Percentiles rank a stretch among this genome's conserved stretches.
These are phyloP conservation scores for Drosophila limbata DNA, from an alignment of 2,888 invertebrate genomes.

Conservation along the genomic window DNA sequence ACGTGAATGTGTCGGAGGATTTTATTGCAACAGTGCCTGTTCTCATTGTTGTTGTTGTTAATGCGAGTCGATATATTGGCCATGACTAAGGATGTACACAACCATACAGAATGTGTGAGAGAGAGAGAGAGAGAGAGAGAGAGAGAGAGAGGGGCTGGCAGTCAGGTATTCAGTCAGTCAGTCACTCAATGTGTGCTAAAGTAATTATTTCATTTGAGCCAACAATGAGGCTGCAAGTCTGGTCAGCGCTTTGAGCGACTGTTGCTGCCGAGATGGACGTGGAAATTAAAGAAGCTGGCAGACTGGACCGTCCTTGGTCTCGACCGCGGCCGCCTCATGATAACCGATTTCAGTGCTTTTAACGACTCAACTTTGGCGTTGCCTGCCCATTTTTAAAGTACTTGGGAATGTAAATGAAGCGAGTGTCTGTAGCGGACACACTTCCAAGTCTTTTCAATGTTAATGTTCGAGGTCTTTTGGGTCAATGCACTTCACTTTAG, in stretches of 20 bases:
- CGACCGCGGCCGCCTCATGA: constrained; percentile 44
- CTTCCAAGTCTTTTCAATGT: constrained; percentile 28
- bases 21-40: constrained; percentile 69
- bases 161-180: constrained; percentile 48
- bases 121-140: constrained; percentile 10
- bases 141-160: constrained; percentile 16
- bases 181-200: constrained; percentile 75
- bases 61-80: constrained; percentile 81
- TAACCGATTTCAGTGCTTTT: constrained; percentile 70
- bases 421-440: constrained; percentile 62
- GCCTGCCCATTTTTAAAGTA: constrained; percentile 71
- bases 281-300: constrained; percentile 81
- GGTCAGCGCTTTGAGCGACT: constrained; percentile 61
- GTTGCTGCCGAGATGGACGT: constrained; percentile 76
- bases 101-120: constrained; percentile 16
- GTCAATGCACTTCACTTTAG: constrained; percentile 65
- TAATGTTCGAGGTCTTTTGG: constrained; percentile 70
- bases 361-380: constrained; percentile 71
- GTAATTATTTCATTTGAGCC: constrained; percentile 84
- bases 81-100: constrained; percentile 75
- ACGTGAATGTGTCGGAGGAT: constrained; percentile 72
- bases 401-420: constrained; percentile 81
- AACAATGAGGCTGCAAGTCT: constrained; percentile 82
- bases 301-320: constrained; percentile 41
- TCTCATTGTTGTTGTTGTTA: constrained; percentile 60